Base-by-base conservation (phyloP, 2,113 vertebrate genomes). In the Perccottus glenii region DNA sequence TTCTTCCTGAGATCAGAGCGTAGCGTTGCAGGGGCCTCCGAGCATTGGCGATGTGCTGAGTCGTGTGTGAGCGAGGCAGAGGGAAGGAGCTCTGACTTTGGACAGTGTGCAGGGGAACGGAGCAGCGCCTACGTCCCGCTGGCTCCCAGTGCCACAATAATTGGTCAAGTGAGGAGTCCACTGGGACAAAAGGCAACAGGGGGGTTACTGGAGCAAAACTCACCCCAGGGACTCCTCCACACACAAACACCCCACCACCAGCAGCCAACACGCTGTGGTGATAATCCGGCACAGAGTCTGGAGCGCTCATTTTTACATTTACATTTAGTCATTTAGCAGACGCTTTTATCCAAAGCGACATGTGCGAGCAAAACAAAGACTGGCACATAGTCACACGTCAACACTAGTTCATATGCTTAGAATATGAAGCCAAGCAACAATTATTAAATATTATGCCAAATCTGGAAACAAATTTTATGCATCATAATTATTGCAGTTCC, bases 31-130 rank as follows among this genome's bases (percentile, higher is more conserved):
- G 44, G 47, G 27, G 51, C 73, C 66, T 52, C 42, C 15, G 52
- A 61, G 75, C 70, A 36, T 16, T 11, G 12, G 60, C 45, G 8
- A 67, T 58, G 56, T 45, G 56, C 45, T 59, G 48, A 60, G 63
- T 49, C 36, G 64, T 58, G 64, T 61, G 19, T 60, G 48, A 63
- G 36, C 16, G 59, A 36, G 7, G 46, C 11, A 6, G 10, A 6
- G 27, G 35, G 15, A 43, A 47, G 40, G 40, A 50, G 15, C 19
- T n/a, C 42, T 60, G 73, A 77, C 81, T 73, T 81, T 65, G 59
- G 67, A 80, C 74, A 40, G 62, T 82, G 73, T 75, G 60, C 77
- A 81, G 70, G 73, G 62, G 77, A 72, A 69, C 43, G 19, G 63
- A 61, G 57, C 59, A 19, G 11, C 19, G 9, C 14, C 58, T 53